These are phyloP conservation scores for Lucinisca nassula DNA, from an alignment of 2,888 invertebrate genomes.

Conservation along the genomic window DNA sequence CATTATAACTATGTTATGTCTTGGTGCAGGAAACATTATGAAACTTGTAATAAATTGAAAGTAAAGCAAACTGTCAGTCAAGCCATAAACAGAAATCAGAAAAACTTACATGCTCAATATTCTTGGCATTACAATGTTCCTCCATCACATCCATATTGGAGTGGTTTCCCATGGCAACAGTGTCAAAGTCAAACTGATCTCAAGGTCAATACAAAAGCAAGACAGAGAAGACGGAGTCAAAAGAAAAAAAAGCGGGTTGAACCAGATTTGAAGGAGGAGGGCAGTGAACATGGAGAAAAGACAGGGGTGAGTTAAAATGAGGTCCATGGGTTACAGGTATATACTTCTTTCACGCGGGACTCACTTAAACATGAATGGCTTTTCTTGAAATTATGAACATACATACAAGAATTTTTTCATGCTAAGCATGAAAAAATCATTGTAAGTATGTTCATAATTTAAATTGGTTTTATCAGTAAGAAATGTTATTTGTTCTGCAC, in stretches of 20 bases:
- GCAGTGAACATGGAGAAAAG: constrained; percentile 20
- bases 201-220: background rate
- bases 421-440: no score
- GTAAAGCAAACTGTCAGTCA: background rate
- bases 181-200: constrained; percentile 23
- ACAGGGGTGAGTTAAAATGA: background rate
- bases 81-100: background rate
- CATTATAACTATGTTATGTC: constrained; percentile 79
- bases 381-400: no score
- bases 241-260: background rate
- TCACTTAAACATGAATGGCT: no score
- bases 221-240: background rate
- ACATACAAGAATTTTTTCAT: no score
- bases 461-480: no score
- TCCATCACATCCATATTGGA: constrained; percentile 11
- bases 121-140: background rate
- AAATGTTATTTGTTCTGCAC: no score
- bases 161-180: constrained; percentile 4
- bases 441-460: no score
- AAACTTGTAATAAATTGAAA: constrained; percentile 65
- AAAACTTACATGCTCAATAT: background rate
- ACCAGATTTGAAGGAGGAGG: constrained; percentile 15
- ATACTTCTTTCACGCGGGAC: constrained; percentile 89
- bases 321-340: constrained; percentile 6
- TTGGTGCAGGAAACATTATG: constrained; percentile 80